Percentiles rank a stretch among this genome's conserved stretches.
Evolutionary conservation across 2,113 vertebrate genomes (phyloP).

Genomic region (Oxygymnocypris stewartii): DNA sequence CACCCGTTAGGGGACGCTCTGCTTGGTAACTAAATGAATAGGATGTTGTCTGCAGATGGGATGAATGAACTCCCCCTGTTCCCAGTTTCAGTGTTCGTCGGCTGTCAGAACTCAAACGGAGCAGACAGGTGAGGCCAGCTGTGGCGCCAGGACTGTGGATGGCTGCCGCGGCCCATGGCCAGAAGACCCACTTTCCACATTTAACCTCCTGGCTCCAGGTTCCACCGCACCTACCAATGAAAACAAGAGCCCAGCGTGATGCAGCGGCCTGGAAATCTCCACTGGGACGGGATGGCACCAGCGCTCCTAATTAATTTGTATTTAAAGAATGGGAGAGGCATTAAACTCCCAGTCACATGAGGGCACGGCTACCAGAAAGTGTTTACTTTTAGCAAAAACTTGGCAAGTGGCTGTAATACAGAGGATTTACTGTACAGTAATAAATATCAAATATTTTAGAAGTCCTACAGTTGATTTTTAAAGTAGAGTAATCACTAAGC

Average conservation of each 20-base stretch:
- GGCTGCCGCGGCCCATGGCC: constrained; percentile 43
- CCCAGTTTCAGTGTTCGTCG: constrained; percentile 31
- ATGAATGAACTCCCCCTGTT: neutral
- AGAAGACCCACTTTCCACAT: constrained; percentile 63
- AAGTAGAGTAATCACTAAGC: neutral
- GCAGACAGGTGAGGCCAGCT: constrained; percentile 55
- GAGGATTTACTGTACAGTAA: neutral
- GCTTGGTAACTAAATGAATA: constrained; percentile 11
- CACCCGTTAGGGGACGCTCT: too few relatives aligned
- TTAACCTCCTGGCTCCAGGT: constrained; percentile 25
- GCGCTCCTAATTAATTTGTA: neutral
- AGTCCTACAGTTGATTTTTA: neutral
- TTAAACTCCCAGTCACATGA: neutral
- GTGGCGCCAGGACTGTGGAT: constrained; percentile 44
- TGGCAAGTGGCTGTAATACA: neutral
- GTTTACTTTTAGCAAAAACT: neutral
- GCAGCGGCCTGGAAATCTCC: constrained; percentile 17
- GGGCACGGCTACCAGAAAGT: neutral
- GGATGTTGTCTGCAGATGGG: neutral
- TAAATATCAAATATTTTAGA: neutral
- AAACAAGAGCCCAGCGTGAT: constrained; percentile 28
- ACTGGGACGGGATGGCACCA: constrained; percentile 5
- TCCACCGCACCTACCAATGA: constrained; percentile 25
- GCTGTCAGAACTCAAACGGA: constrained; percentile 48
- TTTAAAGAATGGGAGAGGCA: constrained; percentile 19